Percentiles rank a stretch among this genome's conserved stretches.
Evolutionary conservation across 2,888 invertebrate species (phyloP).

Genomic region (Lasius fuliginosus): DNA sequence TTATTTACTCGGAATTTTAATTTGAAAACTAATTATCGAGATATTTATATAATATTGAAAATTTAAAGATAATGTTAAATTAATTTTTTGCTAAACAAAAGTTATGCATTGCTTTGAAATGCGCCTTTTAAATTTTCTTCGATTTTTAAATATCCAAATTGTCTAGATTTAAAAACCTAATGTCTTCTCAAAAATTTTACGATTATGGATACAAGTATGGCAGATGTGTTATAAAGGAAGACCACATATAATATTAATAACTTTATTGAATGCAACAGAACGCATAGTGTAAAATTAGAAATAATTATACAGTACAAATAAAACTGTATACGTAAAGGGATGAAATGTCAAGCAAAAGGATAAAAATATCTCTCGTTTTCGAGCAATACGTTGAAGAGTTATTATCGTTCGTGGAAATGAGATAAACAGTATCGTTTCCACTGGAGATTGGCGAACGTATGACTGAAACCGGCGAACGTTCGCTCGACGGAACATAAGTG

Average conservation of each 20-base stretch:
- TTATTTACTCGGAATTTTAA: background rate
- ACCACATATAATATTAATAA: background rate
- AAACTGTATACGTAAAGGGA: background rate
- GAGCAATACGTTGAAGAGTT: background rate
- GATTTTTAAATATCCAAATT: background rate
- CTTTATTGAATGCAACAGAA: background rate
- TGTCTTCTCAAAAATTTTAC: background rate
- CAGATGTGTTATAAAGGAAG: background rate
- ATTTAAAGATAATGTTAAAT: background rate
- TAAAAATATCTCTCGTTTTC: background rate
- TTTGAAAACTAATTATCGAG: background rate
- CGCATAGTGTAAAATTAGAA: background rate
- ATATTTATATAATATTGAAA: background rate
- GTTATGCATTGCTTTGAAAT: background rate
- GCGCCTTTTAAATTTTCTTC: background rate
- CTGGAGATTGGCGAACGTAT: background rate
- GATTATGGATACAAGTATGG: background rate
- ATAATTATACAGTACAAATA: background rate
- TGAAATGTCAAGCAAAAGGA: background rate
- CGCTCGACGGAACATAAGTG: conserved; percentile 60
- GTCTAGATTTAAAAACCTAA: background rate
- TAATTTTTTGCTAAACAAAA: background rate
- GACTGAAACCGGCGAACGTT: conserved; percentile 33
- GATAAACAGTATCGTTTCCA: conserved; percentile 45
- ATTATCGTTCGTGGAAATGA: conserved; percentile 8